A percentile compares a stretch with the other conserved stretches of the same genome.
phyloP scores from a whole-genome alignment of 2,888 invertebrate species.

The Chymomyza amoena region DNA sequence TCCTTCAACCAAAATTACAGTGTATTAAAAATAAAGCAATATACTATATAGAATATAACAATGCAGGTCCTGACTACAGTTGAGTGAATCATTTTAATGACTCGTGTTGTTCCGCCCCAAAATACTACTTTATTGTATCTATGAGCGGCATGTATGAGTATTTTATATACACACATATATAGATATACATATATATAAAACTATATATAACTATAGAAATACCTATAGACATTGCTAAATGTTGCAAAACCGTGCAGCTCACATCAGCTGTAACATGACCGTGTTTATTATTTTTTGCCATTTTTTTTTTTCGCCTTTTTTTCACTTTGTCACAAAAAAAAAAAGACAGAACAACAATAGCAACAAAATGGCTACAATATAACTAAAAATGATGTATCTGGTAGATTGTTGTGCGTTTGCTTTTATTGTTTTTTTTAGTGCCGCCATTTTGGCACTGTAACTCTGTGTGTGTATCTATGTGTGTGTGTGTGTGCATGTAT shows the following conservation, averaged over 20 bases:
- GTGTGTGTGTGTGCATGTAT: conserved; percentile 17
- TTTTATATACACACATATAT: not conserved
- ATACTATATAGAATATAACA: conserved; percentile 20
- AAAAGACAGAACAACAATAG: conserved; percentile 13
- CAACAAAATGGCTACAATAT: conserved; percentile 18
- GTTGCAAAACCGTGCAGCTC: conserved; percentile 40
- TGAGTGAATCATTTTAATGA: conserved; percentile 66
- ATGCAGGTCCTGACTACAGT: conserved; percentile 39
- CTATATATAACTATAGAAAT: not conserved
- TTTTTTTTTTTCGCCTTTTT: conserved; percentile 5
- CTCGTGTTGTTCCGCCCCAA: conserved; percentile 34
- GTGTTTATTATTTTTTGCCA: conserved; percentile 39
- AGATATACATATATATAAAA: too few relatives aligned
- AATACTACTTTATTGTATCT: not conserved
- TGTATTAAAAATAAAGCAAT: conserved; percentile 4
- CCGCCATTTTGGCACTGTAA: conserved; percentile 29
- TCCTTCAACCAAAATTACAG: too few relatives aligned
- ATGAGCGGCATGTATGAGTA: not conserved
- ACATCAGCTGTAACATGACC: conserved; percentile 12
- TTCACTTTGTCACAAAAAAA: conserved; percentile 21
- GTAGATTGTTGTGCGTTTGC: conserved; percentile 40
- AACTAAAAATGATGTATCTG: conserved; percentile 61
- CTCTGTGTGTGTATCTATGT: conserved; percentile 3
- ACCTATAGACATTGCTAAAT: conserved; percentile 40
- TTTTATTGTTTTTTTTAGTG: conserved; percentile 30